A percentile compares a stretch with the other conserved stretches of the same genome.
Conservation (phyloP, 2,888 invertebrate species). For the Caenorhabditis sp. region DNA sequence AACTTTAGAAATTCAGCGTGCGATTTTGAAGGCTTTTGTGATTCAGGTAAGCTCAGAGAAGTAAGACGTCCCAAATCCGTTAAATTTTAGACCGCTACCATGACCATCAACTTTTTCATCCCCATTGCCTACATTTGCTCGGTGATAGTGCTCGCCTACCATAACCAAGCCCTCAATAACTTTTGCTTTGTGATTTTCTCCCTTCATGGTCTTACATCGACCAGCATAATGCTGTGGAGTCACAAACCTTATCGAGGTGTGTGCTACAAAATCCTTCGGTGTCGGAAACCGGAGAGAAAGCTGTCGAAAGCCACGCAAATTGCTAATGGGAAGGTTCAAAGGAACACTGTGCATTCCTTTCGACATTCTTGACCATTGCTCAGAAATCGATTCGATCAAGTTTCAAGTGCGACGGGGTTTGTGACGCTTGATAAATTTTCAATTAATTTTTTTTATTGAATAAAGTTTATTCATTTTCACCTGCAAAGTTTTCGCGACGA, state of each 20-base stretch:
- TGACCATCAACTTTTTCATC: constrained; percentile 1
- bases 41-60: not conserved
- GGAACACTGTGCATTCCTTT: not conserved
- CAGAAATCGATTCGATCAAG: not conserved
- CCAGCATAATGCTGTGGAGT: constrained; percentile 32
- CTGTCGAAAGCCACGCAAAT: not conserved
- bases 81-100: not conserved
- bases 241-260: constrained; percentile 36
- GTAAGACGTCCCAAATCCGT: not conserved
- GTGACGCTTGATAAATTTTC: not conserved
- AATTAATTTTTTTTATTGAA: not conserved
- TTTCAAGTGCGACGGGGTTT: not conserved
- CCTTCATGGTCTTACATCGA: constrained; percentile 21
- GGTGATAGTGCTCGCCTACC: not conserved
- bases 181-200: constrained; percentile 12
- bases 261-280: not conserved
- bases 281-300: not conserved
- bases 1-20: not conserved
- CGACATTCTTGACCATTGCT: too few species aligned
- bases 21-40: constrained; percentile 1
- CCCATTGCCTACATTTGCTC: constrained; percentile 13
- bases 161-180: constrained; percentile 32
- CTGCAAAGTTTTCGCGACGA: constrained; percentile 4
- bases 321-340: not conserved
- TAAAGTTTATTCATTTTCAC: constrained; percentile 1